Conservation (phyloP, 2,888 invertebrate genomes). For the Actias luna region DNA sequence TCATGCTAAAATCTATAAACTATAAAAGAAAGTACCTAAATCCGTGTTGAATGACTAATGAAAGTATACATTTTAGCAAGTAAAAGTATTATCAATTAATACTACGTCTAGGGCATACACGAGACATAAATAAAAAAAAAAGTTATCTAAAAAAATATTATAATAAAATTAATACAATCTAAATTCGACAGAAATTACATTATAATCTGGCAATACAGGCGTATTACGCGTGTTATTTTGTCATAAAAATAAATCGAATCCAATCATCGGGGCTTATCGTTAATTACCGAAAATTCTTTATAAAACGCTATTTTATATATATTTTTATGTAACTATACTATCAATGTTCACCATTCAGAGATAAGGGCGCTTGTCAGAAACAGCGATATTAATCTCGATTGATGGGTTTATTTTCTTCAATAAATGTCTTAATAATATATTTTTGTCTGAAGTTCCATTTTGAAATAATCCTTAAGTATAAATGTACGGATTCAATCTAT, state of each 20-base stretch:
- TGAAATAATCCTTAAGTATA: too few species aligned
- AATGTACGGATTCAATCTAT: too few species aligned
- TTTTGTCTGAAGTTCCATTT: conserved; percentile 25
- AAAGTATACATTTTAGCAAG: too few species aligned
- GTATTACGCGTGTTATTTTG: conserved; percentile 41
- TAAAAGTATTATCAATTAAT: too few species aligned
- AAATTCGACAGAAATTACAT: conserved; percentile 35
- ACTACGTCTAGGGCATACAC: too few species aligned
- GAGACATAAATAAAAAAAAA: neutral
- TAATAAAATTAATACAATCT: conserved; percentile 28
- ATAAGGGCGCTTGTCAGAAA: conserved; percentile 36
- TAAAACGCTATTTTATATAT: conserved; percentile 17
- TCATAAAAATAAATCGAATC: conserved; percentile 33
- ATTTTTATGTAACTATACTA: conserved; percentile 14
- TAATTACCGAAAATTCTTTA: conserved; percentile 35
- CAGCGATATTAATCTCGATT: conserved; percentile 39
- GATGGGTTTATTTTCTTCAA: conserved; percentile 41
- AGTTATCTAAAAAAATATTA: neutral
- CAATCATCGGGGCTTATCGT: conserved; percentile 27
- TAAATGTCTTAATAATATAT: conserved; percentile 41
- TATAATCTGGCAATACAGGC: conserved; percentile 43
- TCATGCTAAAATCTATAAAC: too few species aligned
- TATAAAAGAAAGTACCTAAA: too few species aligned
- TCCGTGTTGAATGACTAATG: too few species aligned
- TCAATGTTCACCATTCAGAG: conserved; percentile 22